These are phyloP conservation scores for Rhinichthys klamathensis DNA, from an alignment of 2,113 vertebrate species.

Conservation along the genomic window DNA sequence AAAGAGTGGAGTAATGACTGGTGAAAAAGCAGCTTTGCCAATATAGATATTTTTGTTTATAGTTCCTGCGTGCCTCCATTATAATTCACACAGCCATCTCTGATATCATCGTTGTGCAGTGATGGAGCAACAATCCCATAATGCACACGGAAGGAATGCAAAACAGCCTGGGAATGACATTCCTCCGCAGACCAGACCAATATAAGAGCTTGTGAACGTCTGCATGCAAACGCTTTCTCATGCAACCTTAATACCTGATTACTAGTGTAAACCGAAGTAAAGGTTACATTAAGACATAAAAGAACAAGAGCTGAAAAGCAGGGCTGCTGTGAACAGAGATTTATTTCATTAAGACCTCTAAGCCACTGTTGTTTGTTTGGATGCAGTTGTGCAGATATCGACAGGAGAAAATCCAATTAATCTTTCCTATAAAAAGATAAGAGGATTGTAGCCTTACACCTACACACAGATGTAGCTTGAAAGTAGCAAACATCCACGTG, in stretches of 20 bases:
- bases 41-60: neutral
- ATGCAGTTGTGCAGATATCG: slow-evolving; percentile 12
- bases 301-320: neutral
- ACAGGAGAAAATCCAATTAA: slow-evolving; percentile 35
- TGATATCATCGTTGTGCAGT: neutral
- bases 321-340: neutral
- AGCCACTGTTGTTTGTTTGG: neutral
- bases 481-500: neutral
- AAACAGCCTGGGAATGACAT: slow-evolving; percentile 72
- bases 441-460: slow-evolving; percentile 34
- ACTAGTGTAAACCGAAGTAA: neutral
- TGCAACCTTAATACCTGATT: slow-evolving; percentile 7
- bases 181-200: slow-evolving; percentile 62
- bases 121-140: slow-evolving; percentile 57
- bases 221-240: too few relatives aligned
- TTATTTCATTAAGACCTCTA: slow-evolving; percentile 10
- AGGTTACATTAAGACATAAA: slow-evolving; percentile 19
- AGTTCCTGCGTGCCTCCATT: neutral
- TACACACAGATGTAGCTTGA: slow-evolving; percentile 14
- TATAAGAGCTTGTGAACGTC: slow-evolving; percentile 47
- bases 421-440: slow-evolving; percentile 41
- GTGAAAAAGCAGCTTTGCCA: neutral
- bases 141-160: slow-evolving; percentile 69
- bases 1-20: neutral
- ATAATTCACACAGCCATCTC: neutral